A percentile compares a stretch with the other conserved stretches of the same genome.
Conservation (phyloP, 2,113 vertebrate species). For the Azemiops feae region DNA sequence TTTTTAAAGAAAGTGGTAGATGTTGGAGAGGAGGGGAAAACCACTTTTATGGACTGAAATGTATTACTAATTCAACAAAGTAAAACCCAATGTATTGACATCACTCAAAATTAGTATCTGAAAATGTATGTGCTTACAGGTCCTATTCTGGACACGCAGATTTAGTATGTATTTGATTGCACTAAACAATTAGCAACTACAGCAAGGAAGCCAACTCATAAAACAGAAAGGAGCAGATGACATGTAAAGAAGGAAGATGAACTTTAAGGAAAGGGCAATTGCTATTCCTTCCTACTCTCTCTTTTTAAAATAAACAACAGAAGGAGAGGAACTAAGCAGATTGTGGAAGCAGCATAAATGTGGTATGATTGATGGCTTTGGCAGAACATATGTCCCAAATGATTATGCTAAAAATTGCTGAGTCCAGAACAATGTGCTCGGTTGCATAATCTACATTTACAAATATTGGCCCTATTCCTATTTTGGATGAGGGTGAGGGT, state of each 20-base stretch:
- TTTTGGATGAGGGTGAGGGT: neutral
- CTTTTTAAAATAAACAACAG: slow-evolving; percentile 14
- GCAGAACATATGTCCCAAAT: neutral
- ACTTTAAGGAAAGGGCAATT: neutral
- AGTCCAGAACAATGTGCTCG: slow-evolving; percentile 13
- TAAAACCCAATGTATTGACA: neutral
- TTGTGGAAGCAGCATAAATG: slow-evolving; percentile 7
- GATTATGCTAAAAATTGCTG: slow-evolving; percentile 20
- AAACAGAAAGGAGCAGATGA: neutral
- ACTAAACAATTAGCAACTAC: neutral
- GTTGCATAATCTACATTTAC: neutral
- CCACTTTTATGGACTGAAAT: neutral
- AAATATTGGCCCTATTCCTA: neutral
- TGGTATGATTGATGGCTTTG: slow-evolving; percentile 19
- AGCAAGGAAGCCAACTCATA: neutral
- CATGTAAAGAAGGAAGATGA: neutral
- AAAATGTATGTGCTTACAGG: neutral
- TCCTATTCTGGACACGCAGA: no score
- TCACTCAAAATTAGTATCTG: neutral
- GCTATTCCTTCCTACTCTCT: neutral
- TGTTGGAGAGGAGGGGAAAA: neutral
- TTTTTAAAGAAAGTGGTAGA: neutral
- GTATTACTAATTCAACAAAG: neutral
- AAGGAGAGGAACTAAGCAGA: slow-evolving; percentile 10
- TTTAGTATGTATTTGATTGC: neutral